Percentiles rank a stretch among this genome's conserved stretches.
Evolutionary conservation across 2,888 invertebrate species (phyloP).

Genomic region (Clitarchus hookeri): DNA sequence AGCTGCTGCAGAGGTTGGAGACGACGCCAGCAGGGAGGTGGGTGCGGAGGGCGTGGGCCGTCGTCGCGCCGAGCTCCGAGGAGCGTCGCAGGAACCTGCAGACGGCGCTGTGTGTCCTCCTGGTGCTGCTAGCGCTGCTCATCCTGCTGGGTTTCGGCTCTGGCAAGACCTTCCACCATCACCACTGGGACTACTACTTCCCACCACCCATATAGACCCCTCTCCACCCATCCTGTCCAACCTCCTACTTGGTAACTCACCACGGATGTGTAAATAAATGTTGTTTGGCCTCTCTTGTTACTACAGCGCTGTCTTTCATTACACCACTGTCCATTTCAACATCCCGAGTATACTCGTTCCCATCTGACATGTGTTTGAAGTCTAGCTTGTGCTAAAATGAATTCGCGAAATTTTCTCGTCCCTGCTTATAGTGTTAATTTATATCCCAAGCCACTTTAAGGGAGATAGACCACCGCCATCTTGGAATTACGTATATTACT

Average conservation of each 20-base stretch:
- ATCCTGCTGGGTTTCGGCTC: constrained; percentile 75
- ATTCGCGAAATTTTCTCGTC: too few species aligned
- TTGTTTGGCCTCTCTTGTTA: not conserved
- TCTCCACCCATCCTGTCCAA: not conserved
- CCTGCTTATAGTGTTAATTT: too few species aligned
- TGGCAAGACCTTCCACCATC: constrained; percentile 72
- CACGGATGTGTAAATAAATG: not conserved
- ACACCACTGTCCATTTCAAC: too few species aligned
- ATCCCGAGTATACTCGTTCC: too few species aligned
- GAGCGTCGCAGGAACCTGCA: constrained; percentile 70
- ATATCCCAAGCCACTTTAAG: too few species aligned
- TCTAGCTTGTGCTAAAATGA: too few species aligned
- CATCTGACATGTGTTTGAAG: too few species aligned
- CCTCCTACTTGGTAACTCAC: not conserved
- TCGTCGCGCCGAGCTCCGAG: constrained; percentile 46
- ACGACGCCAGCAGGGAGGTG: constrained; percentile 56
- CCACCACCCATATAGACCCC: constrained; percentile 32
- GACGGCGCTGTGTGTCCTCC: constrained; percentile 76
- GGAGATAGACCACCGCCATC: too few species aligned
- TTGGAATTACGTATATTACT: too few species aligned
- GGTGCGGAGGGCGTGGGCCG: constrained; percentile 37
- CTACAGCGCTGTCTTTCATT: not conserved
- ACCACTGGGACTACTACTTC: constrained; percentile 83
- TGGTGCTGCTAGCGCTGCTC: constrained; percentile 77
- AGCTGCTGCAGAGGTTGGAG: constrained; percentile 67